phyloP scores from a whole-genome alignment of 2,113 vertebrate genomes.

The Siniperca knerii region DNA sequence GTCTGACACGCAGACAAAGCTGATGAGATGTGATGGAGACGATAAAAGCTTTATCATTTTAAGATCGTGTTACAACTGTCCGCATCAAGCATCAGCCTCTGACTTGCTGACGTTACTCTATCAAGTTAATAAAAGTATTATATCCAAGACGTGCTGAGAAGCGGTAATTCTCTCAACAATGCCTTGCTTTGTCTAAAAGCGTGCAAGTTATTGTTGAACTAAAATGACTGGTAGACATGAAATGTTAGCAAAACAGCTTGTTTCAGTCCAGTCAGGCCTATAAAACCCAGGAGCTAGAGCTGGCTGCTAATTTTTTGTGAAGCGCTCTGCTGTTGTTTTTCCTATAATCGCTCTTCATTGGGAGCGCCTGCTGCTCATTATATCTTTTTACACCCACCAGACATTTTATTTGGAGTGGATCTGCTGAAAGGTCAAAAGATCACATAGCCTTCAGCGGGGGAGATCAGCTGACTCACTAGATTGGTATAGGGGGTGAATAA shows the following conservation, averaged over 20 bases:
- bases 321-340: constrained; percentile 48
- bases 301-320: constrained; percentile 40
- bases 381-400: constrained; percentile 40
- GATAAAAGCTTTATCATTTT: constrained; percentile 43
- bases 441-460: constrained; percentile 13
- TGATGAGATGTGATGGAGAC: constrained; percentile 11
- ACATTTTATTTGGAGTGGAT: constrained; percentile 47
- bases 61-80: constrained; percentile 33
- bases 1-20: constrained; percentile 67
- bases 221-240: constrained; percentile 41
- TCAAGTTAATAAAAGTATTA: background rate
- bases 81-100: background rate
- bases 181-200: constrained; percentile 37
- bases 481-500: constrained; percentile 21
- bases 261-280: constrained; percentile 52
- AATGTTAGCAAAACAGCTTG: constrained; percentile 28
- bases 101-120: background rate
- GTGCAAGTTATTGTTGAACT: constrained; percentile 9
- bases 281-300: constrained; percentile 60
- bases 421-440: constrained; percentile 53
- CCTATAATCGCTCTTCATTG: constrained; percentile 50
- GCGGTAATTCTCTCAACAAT: constrained; percentile 35
- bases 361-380: constrained; percentile 57
- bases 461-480: constrained; percentile 57
- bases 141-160: background rate